Evolutionary conservation across 2,113 vertebrate species (phyloP).

Genomic region (Microtus montanus): DNA sequence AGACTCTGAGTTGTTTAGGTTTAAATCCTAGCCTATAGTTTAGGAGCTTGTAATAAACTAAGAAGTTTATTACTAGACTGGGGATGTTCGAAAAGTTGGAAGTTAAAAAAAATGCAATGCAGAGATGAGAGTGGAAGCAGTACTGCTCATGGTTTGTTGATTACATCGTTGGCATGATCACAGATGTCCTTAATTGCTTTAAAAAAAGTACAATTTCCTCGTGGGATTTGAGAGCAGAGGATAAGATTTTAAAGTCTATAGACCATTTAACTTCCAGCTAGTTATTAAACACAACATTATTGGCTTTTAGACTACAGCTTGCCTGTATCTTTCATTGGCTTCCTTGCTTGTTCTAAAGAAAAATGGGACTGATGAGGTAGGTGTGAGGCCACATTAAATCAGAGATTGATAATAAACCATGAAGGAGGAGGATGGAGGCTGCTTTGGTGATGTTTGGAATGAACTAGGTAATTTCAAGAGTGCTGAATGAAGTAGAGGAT

Average conservation of each 20-base stretch:
- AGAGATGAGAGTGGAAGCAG: neutral
- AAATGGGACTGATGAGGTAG: neutral
- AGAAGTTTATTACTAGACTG: neutral
- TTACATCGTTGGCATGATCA: neutral
- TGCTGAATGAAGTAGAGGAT: neutral
- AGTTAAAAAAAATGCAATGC: neutral
- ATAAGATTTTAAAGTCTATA: neutral
- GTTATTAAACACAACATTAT: neutral
- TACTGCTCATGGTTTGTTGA: neutral
- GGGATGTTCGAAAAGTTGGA: neutral
- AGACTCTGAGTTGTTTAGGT: neutral
- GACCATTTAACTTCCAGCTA: neutral
- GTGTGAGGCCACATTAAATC: neutral
- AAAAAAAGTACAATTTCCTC: neutral
- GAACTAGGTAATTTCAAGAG: neutral
- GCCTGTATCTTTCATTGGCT: neutral
- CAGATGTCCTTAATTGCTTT: neutral
- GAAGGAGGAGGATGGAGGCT: neutral
- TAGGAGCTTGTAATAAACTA: neutral
- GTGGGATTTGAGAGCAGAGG: neutral
- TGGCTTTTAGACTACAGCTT: neutral
- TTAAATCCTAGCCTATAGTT: neutral
- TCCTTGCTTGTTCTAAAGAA: neutral
- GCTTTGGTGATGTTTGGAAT: neutral
- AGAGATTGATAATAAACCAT: neutral